phyloP scores from a whole-genome alignment of 2,797 vertebrate species.

The Cirrhinus mrigala region DNA sequence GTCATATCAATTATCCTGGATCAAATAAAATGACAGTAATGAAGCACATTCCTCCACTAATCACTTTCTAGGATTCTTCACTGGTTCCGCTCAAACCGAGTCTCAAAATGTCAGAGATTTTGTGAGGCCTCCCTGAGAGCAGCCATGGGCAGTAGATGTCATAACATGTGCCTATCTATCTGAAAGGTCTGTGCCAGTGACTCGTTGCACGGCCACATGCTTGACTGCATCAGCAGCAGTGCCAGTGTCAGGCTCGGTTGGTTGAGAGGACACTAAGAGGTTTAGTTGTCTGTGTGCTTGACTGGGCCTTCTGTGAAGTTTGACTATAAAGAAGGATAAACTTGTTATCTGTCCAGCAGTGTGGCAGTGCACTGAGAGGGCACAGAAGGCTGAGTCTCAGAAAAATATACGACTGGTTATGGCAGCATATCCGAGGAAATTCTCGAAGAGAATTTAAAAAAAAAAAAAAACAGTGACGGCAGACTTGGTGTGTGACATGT shows the following conservation, averaged over 20 bases:
- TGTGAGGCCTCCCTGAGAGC: conserved; percentile 22
- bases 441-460: conserved; percentile 11
- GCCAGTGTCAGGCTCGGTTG: conserved; percentile 37
- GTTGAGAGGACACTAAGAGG: conserved; percentile 45
- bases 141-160: conserved; percentile 36
- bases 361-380: conserved; percentile 30
- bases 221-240: conserved; percentile 48
- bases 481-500: conserved; percentile 16
- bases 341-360: conserved; percentile 52
- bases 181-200: conserved; percentile 43
- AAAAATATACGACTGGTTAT: conserved; percentile 19
- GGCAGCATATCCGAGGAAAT: conserved; percentile 2
- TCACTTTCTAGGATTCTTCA: conserved; percentile 4
- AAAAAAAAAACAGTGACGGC: not conserved
- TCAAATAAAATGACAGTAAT: conserved; percentile 3
- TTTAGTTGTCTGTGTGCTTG: conserved; percentile 54
- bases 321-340: conserved; percentile 53
- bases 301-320: conserved; percentile 46
- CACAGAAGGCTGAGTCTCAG: conserved; percentile 13
- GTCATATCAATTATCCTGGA: conserved; percentile 1
- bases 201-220: conserved; percentile 35
- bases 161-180: conserved; percentile 47
- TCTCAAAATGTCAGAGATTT: conserved; percentile 22
- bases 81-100: conserved; percentile 10
- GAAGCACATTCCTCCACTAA: not conserved